phyloP scores from a whole-genome alignment of 53 echinoderm and acorn worm genomes.

The Henricia sp. region DNA sequence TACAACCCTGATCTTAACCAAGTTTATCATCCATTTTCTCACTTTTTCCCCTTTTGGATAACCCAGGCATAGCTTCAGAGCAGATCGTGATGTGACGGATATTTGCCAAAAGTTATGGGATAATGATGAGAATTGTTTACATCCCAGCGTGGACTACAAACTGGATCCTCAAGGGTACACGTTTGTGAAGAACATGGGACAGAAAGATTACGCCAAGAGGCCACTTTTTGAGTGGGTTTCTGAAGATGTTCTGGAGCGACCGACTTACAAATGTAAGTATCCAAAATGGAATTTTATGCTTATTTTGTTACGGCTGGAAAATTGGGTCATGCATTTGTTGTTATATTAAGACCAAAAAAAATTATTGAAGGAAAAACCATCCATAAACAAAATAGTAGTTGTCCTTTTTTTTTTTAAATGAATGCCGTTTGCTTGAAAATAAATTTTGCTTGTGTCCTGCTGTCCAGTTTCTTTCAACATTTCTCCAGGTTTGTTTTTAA shows the following conservation, averaged over 20 bases:
- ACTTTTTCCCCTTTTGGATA: not conserved
- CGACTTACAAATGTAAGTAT: constrained; percentile 89
- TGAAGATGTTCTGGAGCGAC: constrained; percentile 67
- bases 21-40: too few species aligned
- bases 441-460: too few species aligned
- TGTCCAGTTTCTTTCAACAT: too few species aligned
- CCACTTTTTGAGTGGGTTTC: constrained; percentile 81
- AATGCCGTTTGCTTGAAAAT: too few species aligned
- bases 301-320: too few species aligned
- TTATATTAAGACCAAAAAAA: not conserved
- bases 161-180: constrained; percentile 94
- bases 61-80: constrained; percentile 56
- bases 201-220: constrained; percentile 72
- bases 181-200: constrained; percentile 70
- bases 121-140: constrained; percentile 75
- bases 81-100: constrained; percentile 71
- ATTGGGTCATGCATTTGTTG: too few species aligned
- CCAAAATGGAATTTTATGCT: too few species aligned
- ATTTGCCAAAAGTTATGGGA: constrained; percentile 85
- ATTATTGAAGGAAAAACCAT: not conserved
- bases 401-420: too few species aligned
- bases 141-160: constrained; percentile 79
- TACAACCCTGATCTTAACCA: too few species aligned
- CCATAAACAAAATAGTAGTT: too few species aligned
- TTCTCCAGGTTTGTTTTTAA: too few species aligned